A percentile compares a stretch with the other conserved stretches of the same genome.
Conservation (phyloP, 2,888 invertebrate genomes). For the Parochlus steinenii region DNA sequence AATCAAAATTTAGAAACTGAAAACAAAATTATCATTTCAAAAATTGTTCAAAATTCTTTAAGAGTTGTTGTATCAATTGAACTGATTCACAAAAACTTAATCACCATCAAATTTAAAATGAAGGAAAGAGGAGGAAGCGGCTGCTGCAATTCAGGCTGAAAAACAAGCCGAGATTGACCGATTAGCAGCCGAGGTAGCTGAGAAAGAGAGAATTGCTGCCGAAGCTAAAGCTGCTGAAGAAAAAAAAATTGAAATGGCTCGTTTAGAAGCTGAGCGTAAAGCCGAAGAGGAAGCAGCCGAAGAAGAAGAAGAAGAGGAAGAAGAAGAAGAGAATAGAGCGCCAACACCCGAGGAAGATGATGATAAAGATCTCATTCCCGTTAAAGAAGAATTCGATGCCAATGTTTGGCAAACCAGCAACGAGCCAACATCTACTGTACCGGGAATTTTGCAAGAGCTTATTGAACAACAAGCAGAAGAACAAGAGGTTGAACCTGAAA, state of each 20-base stretch:
- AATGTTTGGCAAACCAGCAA: conserved; percentile 16
- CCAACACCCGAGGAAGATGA: conserved; percentile 3
- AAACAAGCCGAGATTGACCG: not conserved
- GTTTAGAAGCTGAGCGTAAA: conserved; percentile 22
- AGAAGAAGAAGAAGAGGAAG: conserved; percentile 24
- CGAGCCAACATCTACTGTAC: conserved; percentile 14
- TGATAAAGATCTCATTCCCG: conserved; percentile 9
- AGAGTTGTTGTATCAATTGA: no score
- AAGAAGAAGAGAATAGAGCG: conserved; percentile 25
- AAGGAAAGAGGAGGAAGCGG: no score
- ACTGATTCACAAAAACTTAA: no score
- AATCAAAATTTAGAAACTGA: no score
- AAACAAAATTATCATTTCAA: no score
- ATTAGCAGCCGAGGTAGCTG: conserved; percentile 17
- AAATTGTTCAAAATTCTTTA: no score
- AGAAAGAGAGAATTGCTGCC: conserved; percentile 14
- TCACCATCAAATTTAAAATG: no score
- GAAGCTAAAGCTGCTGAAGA: conserved; percentile 16
- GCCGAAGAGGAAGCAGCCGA: conserved; percentile 22
- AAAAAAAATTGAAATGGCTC: conserved; percentile 6
- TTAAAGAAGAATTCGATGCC: conserved; percentile 3
- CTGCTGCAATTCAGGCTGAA: conserved; percentile 1
- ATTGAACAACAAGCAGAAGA: conserved; percentile 17
- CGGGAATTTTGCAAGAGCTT: conserved; percentile 17
- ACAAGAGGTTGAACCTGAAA: conserved; percentile 22